phyloP scores from a whole-genome alignment of 2,113 vertebrate species.

The Poeciliopsis turrubarensis region DNA sequence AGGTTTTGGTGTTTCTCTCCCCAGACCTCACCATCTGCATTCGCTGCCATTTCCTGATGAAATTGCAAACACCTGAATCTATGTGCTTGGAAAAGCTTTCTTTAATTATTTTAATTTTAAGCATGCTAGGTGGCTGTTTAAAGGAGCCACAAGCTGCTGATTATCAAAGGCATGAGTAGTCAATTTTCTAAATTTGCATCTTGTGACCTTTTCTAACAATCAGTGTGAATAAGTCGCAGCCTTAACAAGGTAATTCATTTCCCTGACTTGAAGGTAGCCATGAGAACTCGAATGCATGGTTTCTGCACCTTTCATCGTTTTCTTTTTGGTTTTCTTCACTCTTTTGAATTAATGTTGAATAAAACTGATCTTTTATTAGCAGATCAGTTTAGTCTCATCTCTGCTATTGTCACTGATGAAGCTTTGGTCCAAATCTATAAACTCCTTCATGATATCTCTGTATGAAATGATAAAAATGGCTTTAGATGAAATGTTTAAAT shows the following conservation, averaged over 20 bases:
- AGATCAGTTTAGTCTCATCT: no score
- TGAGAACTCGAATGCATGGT: background rate
- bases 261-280: conserved; percentile 1
- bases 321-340: background rate
- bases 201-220: conserved; percentile 14
- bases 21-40: background rate
- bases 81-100: background rate
- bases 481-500: no score
- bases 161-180: conserved; percentile 8
- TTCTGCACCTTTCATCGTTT: background rate
- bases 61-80: conserved; percentile 1
- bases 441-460: no score
- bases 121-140: conserved; percentile 3
- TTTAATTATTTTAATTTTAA: conserved; percentile 11
- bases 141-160: conserved; percentile 3
- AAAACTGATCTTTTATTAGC: no score
- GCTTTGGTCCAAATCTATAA: no score
- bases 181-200: conserved; percentile 14
- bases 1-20: background rate
- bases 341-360: background rate
- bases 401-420: no score
- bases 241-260: conserved; percentile 11
- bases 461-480: no score
- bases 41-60: conserved; percentile 10
- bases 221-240: conserved; percentile 2